Percentiles rank a stretch among this genome's conserved stretches.
Evolutionary conservation across 2,113 vertebrate species (phyloP).

Genomic region (Corythaixoides concolor): DNA sequence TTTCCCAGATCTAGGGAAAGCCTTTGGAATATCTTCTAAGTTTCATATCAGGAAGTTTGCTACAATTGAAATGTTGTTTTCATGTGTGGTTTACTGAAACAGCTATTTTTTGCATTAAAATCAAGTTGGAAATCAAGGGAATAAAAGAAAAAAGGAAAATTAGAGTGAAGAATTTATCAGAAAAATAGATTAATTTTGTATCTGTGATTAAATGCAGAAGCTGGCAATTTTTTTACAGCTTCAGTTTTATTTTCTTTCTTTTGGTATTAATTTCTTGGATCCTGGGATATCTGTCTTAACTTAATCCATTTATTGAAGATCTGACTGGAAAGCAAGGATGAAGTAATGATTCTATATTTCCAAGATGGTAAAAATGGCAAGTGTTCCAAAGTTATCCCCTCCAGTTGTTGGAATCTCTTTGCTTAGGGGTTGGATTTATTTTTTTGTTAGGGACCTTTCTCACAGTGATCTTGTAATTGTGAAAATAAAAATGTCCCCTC

Average conservation of each 20-base stretch:
- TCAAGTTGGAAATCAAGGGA: neutral
- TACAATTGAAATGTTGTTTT: neutral
- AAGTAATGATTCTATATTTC: neutral
- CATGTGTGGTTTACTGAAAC: neutral
- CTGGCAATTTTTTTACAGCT: rapidly evolving
- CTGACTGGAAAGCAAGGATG: neutral
- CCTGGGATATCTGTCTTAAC: neutral
- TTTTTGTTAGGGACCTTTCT: neutral
- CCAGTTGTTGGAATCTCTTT: neutral
- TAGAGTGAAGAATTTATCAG: neutral
- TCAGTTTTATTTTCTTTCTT: neutral
- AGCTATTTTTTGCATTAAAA: neutral
- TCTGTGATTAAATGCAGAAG: neutral
- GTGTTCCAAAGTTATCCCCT: neutral
- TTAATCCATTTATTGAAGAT: neutral
- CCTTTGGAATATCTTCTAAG: neutral
- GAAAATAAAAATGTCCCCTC: slow-evolving; percentile 14
- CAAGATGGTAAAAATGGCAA: neutral
- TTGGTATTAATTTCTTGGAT: neutral
- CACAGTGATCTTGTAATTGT: neutral
- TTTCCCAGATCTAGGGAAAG: neutral
- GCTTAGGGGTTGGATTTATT: neutral
- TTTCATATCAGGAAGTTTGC: neutral
- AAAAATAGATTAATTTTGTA: neutral
- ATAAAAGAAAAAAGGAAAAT: neutral